These are phyloP conservation scores for Semicossyphus pulcher DNA, from an alignment of 2,113 vertebrate genomes.

Conservation along the genomic window DNA sequence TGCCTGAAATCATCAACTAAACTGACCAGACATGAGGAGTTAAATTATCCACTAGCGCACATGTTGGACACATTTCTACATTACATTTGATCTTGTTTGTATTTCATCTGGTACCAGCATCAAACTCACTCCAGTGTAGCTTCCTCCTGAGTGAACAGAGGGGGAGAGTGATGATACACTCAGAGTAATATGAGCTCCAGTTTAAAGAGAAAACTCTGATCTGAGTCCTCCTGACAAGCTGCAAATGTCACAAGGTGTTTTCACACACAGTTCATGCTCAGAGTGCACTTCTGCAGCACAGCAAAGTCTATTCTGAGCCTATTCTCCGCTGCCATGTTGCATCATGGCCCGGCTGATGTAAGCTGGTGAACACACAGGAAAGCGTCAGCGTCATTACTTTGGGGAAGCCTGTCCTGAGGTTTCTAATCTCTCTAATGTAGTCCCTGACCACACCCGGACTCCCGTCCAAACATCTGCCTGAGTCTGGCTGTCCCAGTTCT, in stretches of 20 bases:
- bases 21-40: neutral
- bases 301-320: conserved; percentile 36
- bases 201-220: conserved; percentile 27
- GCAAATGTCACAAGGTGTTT: conserved; percentile 52
- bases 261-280: conserved; percentile 46
- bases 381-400: conserved; percentile 31
- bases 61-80: neutral
- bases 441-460: conserved; percentile 30
- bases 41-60: neutral
- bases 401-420: conserved; percentile 40
- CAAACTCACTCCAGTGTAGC: neutral
- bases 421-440: conserved; percentile 22
- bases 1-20: too few species aligned
- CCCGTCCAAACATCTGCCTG: conserved; percentile 53
- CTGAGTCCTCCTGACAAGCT: conserved; percentile 20
- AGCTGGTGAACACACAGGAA: conserved; percentile 58
- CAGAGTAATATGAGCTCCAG: neutral
- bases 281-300: conserved; percentile 35
- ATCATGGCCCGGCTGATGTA: conserved; percentile 72
- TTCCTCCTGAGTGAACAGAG: conserved; percentile 11
- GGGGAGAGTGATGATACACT: conserved; percentile 7
- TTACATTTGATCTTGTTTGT: conserved; percentile 1
- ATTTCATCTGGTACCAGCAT: conserved; percentile 12
- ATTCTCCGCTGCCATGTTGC: conserved; percentile 52
- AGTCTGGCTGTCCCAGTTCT: neutral